Conservation (phyloP, 1,140 invertebrate genomes). For the Pseudomyrmex sp. region DNA sequence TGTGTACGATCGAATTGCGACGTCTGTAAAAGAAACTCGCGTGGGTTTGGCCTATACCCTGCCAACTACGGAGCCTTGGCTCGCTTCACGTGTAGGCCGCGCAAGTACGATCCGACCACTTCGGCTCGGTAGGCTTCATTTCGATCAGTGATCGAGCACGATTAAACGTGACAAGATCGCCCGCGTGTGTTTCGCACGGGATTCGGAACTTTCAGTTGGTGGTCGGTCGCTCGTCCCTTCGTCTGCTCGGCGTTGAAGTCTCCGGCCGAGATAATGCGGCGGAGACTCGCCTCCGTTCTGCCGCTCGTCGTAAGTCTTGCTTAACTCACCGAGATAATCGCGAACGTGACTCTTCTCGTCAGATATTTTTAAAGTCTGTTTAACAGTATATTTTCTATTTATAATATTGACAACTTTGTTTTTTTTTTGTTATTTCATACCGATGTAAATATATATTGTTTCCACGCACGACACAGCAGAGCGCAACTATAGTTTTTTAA, state of each 20-base stretch:
- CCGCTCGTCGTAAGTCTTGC: conserved; percentile 49
- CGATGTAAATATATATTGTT: not conserved
- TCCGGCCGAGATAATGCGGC: conserved; percentile 1
- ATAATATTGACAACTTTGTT: not conserved
- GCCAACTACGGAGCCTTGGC: conserved; percentile 62
- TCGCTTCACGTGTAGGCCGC: conserved; percentile 66
- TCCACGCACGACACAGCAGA: not conserved
- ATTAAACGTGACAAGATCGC: conserved; percentile 65
- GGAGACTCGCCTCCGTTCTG: conserved; percentile 23
- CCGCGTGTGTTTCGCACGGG: not conserved
- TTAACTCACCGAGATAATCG: not conserved
- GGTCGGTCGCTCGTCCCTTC: not conserved
- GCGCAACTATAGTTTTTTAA: not conserved
- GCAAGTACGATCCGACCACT: conserved; percentile 56
- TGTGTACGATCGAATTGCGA: conserved; percentile 5
- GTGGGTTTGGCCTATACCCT: conserved; percentile 65
- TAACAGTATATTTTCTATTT: not conserved
- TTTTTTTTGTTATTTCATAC: not conserved
- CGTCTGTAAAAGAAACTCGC: conserved; percentile 71
- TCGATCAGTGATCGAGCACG: conserved; percentile 65
- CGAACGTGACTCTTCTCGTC: not conserved
- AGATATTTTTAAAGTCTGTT: not conserved
- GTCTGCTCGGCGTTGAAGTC: not conserved
- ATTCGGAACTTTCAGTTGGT: not conserved
- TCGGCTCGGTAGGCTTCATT: conserved; percentile 40